Conservation (phyloP, 2,888 invertebrate species). For the Pediacus dermestoides region DNA sequence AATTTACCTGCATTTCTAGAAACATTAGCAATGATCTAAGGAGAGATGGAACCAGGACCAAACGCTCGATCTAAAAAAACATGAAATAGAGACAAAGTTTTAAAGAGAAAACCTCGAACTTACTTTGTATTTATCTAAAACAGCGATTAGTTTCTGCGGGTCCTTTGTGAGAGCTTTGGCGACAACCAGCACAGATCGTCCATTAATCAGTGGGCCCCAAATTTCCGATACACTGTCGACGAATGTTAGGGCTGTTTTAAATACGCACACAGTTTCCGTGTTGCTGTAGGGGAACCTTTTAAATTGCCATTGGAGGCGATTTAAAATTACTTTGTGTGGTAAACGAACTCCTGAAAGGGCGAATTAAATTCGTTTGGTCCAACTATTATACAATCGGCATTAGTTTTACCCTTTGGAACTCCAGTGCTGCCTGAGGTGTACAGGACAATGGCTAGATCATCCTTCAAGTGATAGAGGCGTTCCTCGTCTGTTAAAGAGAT, state of each 20-base stretch:
- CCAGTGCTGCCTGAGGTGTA: constrained; percentile 91
- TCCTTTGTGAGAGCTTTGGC: constrained; percentile 71
- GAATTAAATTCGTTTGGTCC: constrained; percentile 2
- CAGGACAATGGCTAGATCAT: constrained; percentile 66
- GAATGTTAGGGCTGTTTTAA: constrained; percentile 89
- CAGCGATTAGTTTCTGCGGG: constrained; percentile 68
- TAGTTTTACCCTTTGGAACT: constrained; percentile 68
- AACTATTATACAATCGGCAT: no score
- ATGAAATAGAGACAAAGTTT: constrained; percentile 1
- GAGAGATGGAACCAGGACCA: constrained; percentile 81
- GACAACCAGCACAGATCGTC: constrained; percentile 68
- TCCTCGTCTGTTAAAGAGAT: constrained; percentile 26
- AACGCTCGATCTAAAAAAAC: constrained; percentile 63
- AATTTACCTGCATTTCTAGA: constrained; percentile 57
- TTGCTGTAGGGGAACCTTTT: constrained; percentile 68
- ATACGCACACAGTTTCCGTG: constrained; percentile 69
- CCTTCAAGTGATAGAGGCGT: constrained; percentile 42
- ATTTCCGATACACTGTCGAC: constrained; percentile 87
- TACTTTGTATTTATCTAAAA: constrained; percentile 69
- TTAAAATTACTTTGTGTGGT: constrained; percentile 71
- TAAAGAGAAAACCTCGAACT: constrained; percentile 10
- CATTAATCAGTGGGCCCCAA: constrained; percentile 78
- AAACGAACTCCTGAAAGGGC: constrained; percentile 67
- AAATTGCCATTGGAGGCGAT: constrained; percentile 88
- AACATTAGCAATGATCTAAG: constrained; percentile 76